A percentile compares a stretch with the other conserved stretches of the same genome.
Conservation (phyloP, 2,797 vertebrate species). For the Argyrosomus regius region DNA sequence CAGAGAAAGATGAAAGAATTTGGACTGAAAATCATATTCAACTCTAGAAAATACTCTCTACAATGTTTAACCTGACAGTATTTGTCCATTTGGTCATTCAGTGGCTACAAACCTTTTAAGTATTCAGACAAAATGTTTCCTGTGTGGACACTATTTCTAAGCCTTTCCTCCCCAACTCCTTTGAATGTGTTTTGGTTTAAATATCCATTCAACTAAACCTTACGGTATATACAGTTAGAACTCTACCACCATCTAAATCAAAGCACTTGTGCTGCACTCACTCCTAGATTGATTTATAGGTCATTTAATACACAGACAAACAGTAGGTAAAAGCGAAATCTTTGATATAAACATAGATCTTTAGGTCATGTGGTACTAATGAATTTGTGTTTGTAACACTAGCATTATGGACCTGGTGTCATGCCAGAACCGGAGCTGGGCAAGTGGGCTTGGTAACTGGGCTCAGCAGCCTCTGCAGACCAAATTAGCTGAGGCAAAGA, state of each 20-base stretch:
- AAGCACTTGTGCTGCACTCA: background rate
- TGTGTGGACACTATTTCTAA: background rate
- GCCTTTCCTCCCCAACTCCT: background rate
- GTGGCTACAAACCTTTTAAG: too few relatives aligned
- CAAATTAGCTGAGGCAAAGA: too few relatives aligned
- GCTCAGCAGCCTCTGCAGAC: too few relatives aligned
- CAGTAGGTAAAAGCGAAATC: background rate
- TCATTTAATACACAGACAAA: too few relatives aligned
- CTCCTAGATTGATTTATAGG: background rate
- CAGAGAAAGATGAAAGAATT: constrained; percentile 19
- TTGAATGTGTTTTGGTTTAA: background rate
- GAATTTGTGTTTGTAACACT: too few relatives aligned
- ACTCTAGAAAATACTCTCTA: background rate
- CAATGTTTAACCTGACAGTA: too few relatives aligned
- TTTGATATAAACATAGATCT: background rate
- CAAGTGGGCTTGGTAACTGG: too few relatives aligned
- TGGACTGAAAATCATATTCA: constrained; percentile 6
- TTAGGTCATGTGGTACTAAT: background rate
- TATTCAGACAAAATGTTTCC: background rate
- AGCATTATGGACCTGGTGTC: too few relatives aligned
- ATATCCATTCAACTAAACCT: background rate
- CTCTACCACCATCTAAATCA: background rate
- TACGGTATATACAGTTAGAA: too few relatives aligned
- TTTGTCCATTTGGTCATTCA: too few relatives aligned
- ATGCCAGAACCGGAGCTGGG: too few relatives aligned